Percentiles rank a stretch among this genome's conserved stretches.
Conservation (phyloP, 2,797 vertebrate species). For the Paratrypauchen microcephalus region DNA sequence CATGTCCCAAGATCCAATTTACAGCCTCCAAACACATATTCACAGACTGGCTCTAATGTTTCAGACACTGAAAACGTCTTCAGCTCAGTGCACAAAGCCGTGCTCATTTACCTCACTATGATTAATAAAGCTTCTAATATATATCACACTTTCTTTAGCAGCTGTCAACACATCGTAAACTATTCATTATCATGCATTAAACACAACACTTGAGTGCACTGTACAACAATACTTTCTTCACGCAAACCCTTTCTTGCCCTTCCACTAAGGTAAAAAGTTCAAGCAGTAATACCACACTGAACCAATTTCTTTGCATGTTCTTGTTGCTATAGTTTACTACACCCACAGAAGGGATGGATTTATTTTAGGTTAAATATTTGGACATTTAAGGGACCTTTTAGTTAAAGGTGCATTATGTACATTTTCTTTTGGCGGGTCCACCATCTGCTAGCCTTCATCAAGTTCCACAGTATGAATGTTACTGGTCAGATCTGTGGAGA, state of each 20-base stretch:
- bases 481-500: no score
- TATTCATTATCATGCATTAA: constrained; percentile 8
- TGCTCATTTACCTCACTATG: constrained; percentile 25
- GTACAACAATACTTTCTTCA: constrained; percentile 26
- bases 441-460: no score
- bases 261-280: neutral
- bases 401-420: no score
- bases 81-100: constrained; percentile 10
- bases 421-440: no score
- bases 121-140: constrained; percentile 13
- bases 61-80: constrained; percentile 20
- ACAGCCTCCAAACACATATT: constrained; percentile 28
- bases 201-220: constrained; percentile 11
- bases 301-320: neutral
- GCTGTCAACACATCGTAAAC: constrained; percentile 21
- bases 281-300: neutral
- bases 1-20: constrained; percentile 74
- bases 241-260: neutral
- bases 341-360: neutral
- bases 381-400: no score
- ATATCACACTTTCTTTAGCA: constrained; percentile 19
- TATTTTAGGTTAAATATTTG: neutral
- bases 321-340: neutral
- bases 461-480: no score
- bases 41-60: constrained; percentile 18